These are phyloP conservation scores for Acanthiza pusilla DNA, from an alignment of 2,797 vertebrate species.

Conservation along the genomic window DNA sequence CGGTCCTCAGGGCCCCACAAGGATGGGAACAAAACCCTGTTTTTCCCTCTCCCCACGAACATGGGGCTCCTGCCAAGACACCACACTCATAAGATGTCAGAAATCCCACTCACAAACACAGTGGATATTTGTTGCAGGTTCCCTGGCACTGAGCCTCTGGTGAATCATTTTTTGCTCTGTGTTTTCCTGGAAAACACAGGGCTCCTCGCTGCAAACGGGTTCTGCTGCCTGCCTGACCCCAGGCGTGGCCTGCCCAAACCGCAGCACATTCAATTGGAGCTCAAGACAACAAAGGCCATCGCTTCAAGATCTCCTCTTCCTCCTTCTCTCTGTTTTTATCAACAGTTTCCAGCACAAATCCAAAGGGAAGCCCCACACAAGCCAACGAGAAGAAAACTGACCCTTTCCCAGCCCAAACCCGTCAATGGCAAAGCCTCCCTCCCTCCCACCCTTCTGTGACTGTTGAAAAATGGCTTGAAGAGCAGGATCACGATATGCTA, in stretches of 20 bases:
- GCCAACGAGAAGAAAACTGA: accelerated
- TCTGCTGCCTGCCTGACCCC: background rate
- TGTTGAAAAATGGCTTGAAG: no score
- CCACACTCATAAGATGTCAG: background rate
- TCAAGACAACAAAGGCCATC: background rate
- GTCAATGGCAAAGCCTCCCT: background rate
- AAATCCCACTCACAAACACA: background rate
- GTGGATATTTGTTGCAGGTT: background rate
- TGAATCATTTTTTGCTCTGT: background rate
- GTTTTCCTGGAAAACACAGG: background rate
- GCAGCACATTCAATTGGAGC: background rate
- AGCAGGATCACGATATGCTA: no score
- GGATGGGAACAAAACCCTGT: background rate
- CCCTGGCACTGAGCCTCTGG: background rate
- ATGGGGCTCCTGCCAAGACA: background rate
- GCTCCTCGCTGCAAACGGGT: accelerated
- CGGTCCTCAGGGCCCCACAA: accelerated
- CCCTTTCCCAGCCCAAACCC: background rate
- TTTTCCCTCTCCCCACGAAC: background rate
- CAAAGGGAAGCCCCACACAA: background rate
- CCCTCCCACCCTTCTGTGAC: background rate
- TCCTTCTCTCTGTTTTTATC: background rate
- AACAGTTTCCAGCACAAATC: background rate
- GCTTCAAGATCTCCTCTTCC: background rate
- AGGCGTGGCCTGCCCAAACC: background rate